phyloP scores from a whole-genome alignment of 1,140 invertebrate genomes.

The Orius insidiosus region DNA sequence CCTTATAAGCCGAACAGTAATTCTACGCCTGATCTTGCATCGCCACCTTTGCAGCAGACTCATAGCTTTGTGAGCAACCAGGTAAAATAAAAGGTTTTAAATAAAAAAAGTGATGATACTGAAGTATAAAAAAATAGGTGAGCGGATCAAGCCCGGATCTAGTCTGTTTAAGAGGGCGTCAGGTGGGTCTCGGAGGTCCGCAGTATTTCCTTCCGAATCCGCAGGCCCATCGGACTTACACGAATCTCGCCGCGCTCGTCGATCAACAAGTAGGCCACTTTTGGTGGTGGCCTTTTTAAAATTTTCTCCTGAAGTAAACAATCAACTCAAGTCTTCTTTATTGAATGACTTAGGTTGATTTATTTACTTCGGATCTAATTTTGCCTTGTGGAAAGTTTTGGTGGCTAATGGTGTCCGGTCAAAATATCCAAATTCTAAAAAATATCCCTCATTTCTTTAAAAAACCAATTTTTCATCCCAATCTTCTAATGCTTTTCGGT shows the following conservation, averaged over 20 bases:
- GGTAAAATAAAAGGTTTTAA: conserved; percentile 13
- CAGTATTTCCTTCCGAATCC: conserved; percentile 27
- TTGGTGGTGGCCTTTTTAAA: not conserved
- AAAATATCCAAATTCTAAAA: too few relatives aligned
- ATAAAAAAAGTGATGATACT: not conserved
- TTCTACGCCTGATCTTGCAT: conserved; percentile 63
- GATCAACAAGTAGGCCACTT: conserved; percentile 10
- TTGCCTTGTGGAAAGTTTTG: not conserved
- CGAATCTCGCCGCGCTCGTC: conserved; percentile 35
- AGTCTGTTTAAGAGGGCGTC: conserved; percentile 25
- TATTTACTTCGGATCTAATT: not conserved
- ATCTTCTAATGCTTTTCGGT: too few relatives aligned
- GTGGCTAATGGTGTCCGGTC: too few relatives aligned
- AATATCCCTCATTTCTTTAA: too few relatives aligned
- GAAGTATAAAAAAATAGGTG: conserved; percentile 28
- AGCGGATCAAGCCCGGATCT: conserved; percentile 60
- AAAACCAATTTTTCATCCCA: too few relatives aligned
- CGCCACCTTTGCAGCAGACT: conserved; percentile 20
- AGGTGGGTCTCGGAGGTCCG: conserved; percentile 21
- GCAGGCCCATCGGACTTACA: conserved; percentile 47
- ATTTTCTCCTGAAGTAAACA: too few relatives aligned
- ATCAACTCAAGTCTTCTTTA: not conserved
- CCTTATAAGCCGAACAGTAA: conserved; percentile 60
- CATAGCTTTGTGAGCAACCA: conserved; percentile 20
- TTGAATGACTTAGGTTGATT: not conserved